These are phyloP conservation scores for Chloroceryle aenea DNA, from an alignment of 2,113 vertebrate genomes.

Conservation along the genomic window DNA sequence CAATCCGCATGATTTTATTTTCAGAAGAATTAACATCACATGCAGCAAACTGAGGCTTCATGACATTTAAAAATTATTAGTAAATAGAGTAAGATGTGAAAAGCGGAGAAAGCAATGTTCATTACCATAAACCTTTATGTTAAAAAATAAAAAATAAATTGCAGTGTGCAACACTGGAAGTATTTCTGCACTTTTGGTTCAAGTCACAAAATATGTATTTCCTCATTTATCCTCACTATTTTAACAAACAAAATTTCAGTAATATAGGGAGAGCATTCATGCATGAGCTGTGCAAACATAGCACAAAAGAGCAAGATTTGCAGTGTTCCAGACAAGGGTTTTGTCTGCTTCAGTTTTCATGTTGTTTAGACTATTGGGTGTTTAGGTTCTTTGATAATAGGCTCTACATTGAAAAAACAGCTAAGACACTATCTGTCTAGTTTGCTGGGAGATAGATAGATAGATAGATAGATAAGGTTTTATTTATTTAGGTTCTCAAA, in stretches of 20 bases:
- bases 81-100: conserved; percentile 7
- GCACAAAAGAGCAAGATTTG: conserved; percentile 31
- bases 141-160: conserved; percentile 39
- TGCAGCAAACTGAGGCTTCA: neutral
- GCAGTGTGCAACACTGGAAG: neutral
- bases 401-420: neutral
- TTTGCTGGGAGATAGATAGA: neutral
- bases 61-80: conserved; percentile 14
- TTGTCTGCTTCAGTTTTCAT: neutral
- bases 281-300: conserved; percentile 28
- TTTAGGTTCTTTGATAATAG: neutral
- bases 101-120: neutral
- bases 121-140: conserved; percentile 27
- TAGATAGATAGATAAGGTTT: neutral
- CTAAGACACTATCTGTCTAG: neutral
- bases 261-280: conserved; percentile 27
- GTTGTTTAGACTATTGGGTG: neutral
- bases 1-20: neutral
- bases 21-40: neutral
- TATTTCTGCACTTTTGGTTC: conserved; percentile 49
- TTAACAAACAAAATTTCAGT: conserved; percentile 54
- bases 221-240: conserved; percentile 50
- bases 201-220: conserved; percentile 58
- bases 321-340: conserved; percentile 26
- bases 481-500: neutral